These are phyloP conservation scores for Arge pagana DNA, from an alignment of 2,888 invertebrate genomes.

Conservation along the genomic window DNA sequence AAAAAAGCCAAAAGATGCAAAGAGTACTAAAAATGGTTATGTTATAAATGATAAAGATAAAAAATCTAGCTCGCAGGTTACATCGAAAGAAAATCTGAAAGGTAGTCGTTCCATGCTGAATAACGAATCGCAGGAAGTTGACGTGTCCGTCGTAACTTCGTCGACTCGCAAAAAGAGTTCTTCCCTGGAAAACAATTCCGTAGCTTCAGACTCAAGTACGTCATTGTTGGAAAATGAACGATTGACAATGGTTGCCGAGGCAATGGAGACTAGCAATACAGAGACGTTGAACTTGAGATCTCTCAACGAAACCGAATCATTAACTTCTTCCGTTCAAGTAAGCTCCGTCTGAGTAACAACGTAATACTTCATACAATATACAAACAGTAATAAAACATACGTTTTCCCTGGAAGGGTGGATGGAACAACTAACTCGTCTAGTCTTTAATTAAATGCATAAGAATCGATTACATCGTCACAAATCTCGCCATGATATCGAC, in stretches of 20 bases:
- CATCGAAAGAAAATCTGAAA: constrained; percentile 43
- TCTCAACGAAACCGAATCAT: constrained; percentile 59
- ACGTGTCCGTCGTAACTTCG: constrained; percentile 59
- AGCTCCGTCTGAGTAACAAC: constrained; percentile 61
- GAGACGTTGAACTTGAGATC: constrained; percentile 62
- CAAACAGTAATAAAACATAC: constrained; percentile 20
- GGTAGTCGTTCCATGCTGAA: constrained; percentile 45
- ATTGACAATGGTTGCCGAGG: constrained; percentile 36
- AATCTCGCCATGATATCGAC: not conserved
- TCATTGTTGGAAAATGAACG: constrained; percentile 55
- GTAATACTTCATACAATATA: not conserved
- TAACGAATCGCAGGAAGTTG: constrained; percentile 48
- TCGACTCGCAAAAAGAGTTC: constrained; percentile 58
- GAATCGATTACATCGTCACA: too few relatives aligned
- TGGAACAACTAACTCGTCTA: not conserved
- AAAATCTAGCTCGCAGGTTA: constrained; percentile 39
- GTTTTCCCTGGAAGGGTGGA: not conserved
- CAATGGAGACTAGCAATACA: constrained; percentile 52
- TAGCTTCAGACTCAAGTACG: constrained; percentile 57
- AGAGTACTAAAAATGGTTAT: constrained; percentile 47
- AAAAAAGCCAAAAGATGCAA: constrained; percentile 65
- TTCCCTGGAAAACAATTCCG: constrained; percentile 52
- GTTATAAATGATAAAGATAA: constrained; percentile 58
- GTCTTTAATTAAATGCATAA: constrained; percentile 5
- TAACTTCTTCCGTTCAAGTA: constrained; percentile 65